Evolutionary conservation across 2,113 vertebrate genomes (phyloP), one percentile per base, ranked within the genome.

Genomic region (Cryptomyrus ogoouensis): DNA sequence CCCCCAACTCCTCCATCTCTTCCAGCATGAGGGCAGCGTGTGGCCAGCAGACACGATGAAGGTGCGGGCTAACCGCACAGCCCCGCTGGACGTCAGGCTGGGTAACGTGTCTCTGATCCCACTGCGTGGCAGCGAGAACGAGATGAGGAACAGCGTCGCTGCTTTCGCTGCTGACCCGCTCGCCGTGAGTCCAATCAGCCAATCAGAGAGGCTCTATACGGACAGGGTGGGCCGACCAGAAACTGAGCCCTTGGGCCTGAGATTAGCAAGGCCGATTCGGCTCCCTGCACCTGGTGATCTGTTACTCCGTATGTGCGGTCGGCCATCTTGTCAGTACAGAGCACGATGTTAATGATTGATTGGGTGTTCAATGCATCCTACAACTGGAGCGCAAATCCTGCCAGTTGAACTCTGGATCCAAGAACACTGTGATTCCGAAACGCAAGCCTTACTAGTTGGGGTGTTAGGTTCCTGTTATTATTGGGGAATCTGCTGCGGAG

Each of bases 121-220:
- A 0, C 95, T 99, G 90, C 96, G 98, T 5, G 98, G 98, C 94
- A 97, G 92, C 74, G 98, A 98, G 93, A 98, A 97, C 5, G 98
- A 99, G 93, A 98, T 99, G 96, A 96, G 98, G 95, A 97, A 95
- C 95, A 99, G 98, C 27, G 97, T 99, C 86, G 98, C 97, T 0
- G 97, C 97, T 93, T 98, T 98, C 89, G 92, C 96, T 70, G 92
- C 97, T 3, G 97, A 98, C 93, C 94, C 96, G 0, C 95, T 98
- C 91, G 95, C 97, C 80, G 98, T 99, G 97, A 98, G 98, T 97
- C 90, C 89, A 89, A 92, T 91, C 90, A 88, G 62, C 93, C 92
- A 95, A 96, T 96, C 95, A 94, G 87, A 85, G 83, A 90, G 90
- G 89, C 90, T 91, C 91, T 93, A 93, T 80, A 49, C 47, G 2